Percentiles rank a stretch among this genome's conserved stretches.
phyloP scores from a whole-genome alignment of 2,797 vertebrate species.

The Arnoldichthys spilopterus region DNA sequence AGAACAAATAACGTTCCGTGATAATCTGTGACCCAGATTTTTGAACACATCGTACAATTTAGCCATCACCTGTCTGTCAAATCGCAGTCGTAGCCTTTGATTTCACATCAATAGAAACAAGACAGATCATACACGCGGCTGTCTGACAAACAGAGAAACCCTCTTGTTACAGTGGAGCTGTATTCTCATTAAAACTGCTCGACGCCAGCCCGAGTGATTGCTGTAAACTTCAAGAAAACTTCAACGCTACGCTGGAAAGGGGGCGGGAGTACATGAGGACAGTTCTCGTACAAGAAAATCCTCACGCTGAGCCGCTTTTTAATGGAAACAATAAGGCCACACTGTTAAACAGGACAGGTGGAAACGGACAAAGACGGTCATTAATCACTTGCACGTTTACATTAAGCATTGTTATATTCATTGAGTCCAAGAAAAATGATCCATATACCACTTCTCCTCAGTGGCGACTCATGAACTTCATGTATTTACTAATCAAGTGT shows the following conservation, averaged over 20 bases:
- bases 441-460: neutral
- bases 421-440: neutral
- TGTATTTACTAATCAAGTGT: neutral
- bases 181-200: constrained; percentile 49
- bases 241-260: neutral
- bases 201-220: constrained; percentile 5
- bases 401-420: neutral
- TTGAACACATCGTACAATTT: constrained; percentile 31
- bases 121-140: constrained; percentile 55
- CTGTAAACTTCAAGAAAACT: constrained; percentile 29
- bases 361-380: neutral
- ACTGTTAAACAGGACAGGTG: neutral
- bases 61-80: constrained; percentile 58
- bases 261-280: neutral
- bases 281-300: neutral
- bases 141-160: constrained; percentile 50
- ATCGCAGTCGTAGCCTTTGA: constrained; percentile 51
- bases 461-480: neutral
- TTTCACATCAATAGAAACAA: constrained; percentile 62
- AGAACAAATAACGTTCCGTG: constrained; percentile 39
- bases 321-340: constrained; percentile 7
- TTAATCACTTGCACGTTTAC: neutral
- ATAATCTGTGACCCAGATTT: constrained; percentile 59
- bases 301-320: neutral
- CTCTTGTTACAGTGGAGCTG: constrained; percentile 40